These are phyloP conservation scores for Lysandra bellargus DNA, from an alignment of 2,888 invertebrate species.

Conservation along the genomic window DNA sequence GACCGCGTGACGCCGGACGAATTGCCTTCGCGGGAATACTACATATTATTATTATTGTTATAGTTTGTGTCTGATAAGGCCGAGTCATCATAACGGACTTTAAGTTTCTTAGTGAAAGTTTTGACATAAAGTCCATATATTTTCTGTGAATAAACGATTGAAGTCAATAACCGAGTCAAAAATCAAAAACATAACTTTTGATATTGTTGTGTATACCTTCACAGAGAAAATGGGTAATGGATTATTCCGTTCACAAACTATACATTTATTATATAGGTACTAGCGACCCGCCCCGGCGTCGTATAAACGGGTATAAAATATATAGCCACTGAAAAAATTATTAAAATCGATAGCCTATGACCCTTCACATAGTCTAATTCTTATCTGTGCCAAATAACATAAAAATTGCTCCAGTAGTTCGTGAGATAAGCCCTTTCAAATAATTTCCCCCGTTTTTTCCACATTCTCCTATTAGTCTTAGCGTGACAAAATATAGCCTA, in stretches of 20 bases:
- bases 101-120: not conserved
- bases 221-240: not conserved
- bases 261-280: not conserved
- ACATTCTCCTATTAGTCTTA: too few species aligned
- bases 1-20: constrained; percentile 78
- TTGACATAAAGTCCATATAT: not conserved
- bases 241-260: not conserved
- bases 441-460: too few species aligned
- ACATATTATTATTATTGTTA: not conserved
- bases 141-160: not conserved
- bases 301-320: too few species aligned
- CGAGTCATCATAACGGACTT: not conserved
- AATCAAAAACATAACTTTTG: not conserved
- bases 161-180: not conserved
- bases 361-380: too few species aligned
- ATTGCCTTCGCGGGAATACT: constrained; percentile 56
- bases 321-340: too few species aligned
- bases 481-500: too few species aligned
- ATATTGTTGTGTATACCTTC: not conserved
- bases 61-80: not conserved
- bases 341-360: too few species aligned
- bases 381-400: too few species aligned
- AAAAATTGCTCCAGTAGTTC: too few species aligned
- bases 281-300: too few species aligned
- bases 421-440: too few species aligned